Percentiles rank a stretch among this genome's conserved stretches.
Conservation (phyloP, 53 echinoderm and acorn worm genomes). For the Crossaster papposus region DNA sequence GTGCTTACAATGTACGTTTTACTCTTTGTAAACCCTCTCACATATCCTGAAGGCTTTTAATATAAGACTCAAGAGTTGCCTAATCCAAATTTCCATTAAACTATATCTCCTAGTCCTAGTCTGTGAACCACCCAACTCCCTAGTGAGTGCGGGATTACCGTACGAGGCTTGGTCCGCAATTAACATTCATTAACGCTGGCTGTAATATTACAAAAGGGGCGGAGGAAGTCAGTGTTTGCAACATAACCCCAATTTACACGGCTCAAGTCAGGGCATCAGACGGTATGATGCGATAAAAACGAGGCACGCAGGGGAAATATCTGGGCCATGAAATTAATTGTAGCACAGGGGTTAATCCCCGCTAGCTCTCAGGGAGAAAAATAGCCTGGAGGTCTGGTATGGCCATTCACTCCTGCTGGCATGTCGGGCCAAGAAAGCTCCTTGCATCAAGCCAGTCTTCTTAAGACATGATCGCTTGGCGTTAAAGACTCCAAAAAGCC, state of each 20-base stretch:
- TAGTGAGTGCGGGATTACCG: not conserved
- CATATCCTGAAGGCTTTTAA: constrained; percentile 45
- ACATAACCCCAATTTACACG: constrained; percentile 17
- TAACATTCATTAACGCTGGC: constrained; percentile 27
- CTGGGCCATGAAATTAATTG: constrained; percentile 62
- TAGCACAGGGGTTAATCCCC: constrained; percentile 48
- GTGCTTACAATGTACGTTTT: not conserved
- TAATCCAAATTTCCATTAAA: constrained; percentile 2
- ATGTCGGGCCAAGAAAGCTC: constrained; percentile 8
- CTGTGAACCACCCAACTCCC: not conserved
- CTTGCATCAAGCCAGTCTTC: not conserved
- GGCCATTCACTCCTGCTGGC: not conserved
- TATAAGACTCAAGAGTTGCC: constrained; percentile 12
- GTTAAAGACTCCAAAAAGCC: not conserved
- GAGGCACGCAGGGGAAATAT: not conserved
- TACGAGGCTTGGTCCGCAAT: not conserved
- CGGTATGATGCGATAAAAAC: not conserved
- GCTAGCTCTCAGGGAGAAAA: constrained; percentile 48
- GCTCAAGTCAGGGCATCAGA: constrained; percentile 16
- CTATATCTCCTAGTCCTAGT: not conserved
- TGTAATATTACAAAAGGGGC: not conserved
- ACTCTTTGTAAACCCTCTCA: not conserved
- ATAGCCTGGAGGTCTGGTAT: constrained; percentile 28
- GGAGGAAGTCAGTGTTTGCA: not conserved
- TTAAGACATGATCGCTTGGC: not conserved